Conservation (phyloP, 2,797 vertebrate species). For the Syngnathus acus region DNA sequence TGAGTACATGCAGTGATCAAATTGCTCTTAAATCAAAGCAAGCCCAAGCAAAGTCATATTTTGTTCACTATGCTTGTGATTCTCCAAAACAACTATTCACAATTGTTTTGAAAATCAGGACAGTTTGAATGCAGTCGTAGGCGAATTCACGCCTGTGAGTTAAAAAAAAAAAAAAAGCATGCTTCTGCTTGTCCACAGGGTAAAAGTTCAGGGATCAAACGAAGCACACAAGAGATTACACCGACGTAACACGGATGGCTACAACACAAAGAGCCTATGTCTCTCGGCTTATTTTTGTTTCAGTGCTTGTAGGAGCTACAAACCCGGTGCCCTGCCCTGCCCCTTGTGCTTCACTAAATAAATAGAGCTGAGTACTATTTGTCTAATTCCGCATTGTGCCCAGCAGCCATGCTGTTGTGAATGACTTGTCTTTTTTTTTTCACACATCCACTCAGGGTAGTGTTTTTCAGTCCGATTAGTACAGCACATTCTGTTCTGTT, state of each 20-base stretch:
- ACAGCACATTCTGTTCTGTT: slow-evolving; percentile 80
- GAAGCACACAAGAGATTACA: slow-evolving; percentile 60
- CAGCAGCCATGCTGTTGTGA: slow-evolving; percentile 35
- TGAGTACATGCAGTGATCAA: background rate
- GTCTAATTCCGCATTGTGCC: background rate
- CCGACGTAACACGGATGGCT: slow-evolving; percentile 52
- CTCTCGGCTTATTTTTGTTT: slow-evolving; percentile 50
- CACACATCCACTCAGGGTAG: slow-evolving; percentile 61
- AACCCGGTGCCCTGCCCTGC: slow-evolving; percentile 18
- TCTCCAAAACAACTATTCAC: background rate
- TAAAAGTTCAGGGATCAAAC: slow-evolving; percentile 61
- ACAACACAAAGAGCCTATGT: slow-evolving; percentile 64
- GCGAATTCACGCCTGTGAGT: background rate
- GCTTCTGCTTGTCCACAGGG: slow-evolving; percentile 18
- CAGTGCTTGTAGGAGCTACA: slow-evolving; percentile 14
- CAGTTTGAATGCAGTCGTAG: no score
- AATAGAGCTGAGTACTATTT: background rate
- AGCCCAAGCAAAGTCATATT: background rate
- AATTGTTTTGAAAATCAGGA: background rate
- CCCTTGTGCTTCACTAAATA: slow-evolving; percentile 10
- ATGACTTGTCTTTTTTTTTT: slow-evolving; percentile 49
- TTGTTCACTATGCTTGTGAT: background rate
- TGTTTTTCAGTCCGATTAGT: slow-evolving; percentile 78
- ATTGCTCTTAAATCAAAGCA: background rate
- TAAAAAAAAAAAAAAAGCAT: no score